Evolutionary conservation across 2,797 vertebrate genomes (phyloP).

Genomic region (Pogonophryne albipinna): DNA sequence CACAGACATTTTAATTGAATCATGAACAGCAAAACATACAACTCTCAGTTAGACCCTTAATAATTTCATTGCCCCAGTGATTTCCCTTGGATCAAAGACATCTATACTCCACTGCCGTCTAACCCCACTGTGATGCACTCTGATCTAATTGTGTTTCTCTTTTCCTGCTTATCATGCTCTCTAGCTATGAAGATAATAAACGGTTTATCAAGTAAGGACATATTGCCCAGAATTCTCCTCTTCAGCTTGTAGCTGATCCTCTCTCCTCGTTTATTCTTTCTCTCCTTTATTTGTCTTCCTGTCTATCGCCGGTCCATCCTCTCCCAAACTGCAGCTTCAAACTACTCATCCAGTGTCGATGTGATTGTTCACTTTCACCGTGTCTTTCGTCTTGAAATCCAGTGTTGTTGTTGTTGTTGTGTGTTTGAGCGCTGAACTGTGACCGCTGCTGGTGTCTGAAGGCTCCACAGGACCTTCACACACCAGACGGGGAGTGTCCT

Average conservation of each 20-base stretch:
- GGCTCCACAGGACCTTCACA: slow-evolving; percentile 77
- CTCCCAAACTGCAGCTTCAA: slow-evolving; percentile 42
- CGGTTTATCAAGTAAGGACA: slow-evolving; percentile 99
- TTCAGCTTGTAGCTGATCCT: slow-evolving; percentile 82
- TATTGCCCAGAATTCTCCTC: slow-evolving; percentile 92
- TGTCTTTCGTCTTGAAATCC: slow-evolving; percentile 58
- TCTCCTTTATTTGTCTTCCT: not conserved
- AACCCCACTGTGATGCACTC: slow-evolving; percentile 78
- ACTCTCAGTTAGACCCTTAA: slow-evolving; percentile 76
- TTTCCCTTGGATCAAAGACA: slow-evolving; percentile 66
- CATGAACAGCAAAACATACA: slow-evolving; percentile 78
- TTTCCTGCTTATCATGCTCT: slow-evolving; percentile 98
- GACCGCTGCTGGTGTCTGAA: slow-evolving; percentile 73
- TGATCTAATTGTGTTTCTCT: slow-evolving; percentile 99
- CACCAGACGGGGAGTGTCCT: slow-evolving; percentile 44
- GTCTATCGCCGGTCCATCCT: slow-evolving; percentile 36
- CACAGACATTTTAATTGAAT: slow-evolving; percentile 68
- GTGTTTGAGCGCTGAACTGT: slow-evolving; percentile 75
- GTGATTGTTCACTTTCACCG: slow-evolving; percentile 66
- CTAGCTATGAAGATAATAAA: slow-evolving; percentile 99
- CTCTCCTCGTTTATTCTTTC: slow-evolving; percentile 60
- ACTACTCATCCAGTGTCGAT: slow-evolving; percentile 56
- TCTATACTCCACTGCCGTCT: slow-evolving; percentile 74
- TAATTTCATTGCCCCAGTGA: slow-evolving; percentile 42
- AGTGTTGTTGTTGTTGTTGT: slow-evolving; percentile 48